Evolutionary conservation across 2,113 vertebrate species (phyloP).

Genomic region (Stomatorhinus ivindoensis): DNA sequence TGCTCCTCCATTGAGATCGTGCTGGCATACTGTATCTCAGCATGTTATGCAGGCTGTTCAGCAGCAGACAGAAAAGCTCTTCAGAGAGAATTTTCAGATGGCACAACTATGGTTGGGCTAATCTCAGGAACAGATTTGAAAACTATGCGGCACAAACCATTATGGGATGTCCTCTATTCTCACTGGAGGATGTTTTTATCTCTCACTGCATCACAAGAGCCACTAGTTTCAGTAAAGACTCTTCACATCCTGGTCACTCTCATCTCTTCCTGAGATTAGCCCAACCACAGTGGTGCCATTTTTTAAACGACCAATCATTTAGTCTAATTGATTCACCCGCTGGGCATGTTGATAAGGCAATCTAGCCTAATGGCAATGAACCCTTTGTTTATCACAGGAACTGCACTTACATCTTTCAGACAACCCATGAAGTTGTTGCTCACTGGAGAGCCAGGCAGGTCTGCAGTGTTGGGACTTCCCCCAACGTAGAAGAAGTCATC

Average conservation of each 20-base stretch:
- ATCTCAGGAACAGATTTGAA: too few species aligned
- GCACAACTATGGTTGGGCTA: too few species aligned
- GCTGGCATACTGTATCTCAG: not conserved
- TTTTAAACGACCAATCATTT: not conserved
- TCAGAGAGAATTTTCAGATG: not conserved
- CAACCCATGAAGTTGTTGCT: slow-evolving; percentile 98
- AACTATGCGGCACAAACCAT: not conserved
- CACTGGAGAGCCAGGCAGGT: slow-evolving; percentile 84
- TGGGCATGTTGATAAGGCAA: not conserved
- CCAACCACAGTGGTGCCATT: not conserved
- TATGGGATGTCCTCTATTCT: not conserved
- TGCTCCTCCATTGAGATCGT: not conserved
- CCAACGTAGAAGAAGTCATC: slow-evolving; percentile 95
- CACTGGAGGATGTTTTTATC: not conserved
- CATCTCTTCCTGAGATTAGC: not conserved
- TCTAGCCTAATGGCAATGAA: not conserved
- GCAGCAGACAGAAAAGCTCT: not conserved
- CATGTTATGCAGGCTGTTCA: not conserved
- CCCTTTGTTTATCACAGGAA: not conserved
- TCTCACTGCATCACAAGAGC: not conserved
- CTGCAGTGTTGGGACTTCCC: slow-evolving; percentile 84
- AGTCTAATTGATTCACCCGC: not conserved
- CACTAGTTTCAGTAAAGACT: not conserved
- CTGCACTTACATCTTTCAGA: slow-evolving; percentile 80
- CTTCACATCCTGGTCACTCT: not conserved